Conservation (phyloP, 2,797 vertebrate genomes). For the Epinephelus malabaricus region DNA sequence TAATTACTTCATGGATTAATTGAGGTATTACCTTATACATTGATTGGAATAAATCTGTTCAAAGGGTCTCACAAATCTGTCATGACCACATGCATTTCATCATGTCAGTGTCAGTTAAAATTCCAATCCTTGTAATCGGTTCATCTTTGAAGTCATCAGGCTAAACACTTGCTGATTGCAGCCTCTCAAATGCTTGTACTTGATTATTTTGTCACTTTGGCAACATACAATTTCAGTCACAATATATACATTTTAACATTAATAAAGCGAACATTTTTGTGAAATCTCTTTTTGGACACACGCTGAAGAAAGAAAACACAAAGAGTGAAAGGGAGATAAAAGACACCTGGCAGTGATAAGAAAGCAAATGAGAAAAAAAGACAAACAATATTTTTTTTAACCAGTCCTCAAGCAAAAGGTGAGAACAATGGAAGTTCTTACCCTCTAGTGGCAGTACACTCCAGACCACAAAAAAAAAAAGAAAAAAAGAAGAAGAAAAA, state of each 20-base stretch:
- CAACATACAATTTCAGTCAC: not conserved
- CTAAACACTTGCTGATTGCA: not conserved
- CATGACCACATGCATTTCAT: not conserved
- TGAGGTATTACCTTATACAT: not conserved
- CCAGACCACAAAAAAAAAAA: constrained; percentile 35
- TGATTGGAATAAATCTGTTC: not conserved
- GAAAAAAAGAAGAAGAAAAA: not conserved
- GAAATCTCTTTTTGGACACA: not conserved
- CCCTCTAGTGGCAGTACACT: constrained; percentile 57
- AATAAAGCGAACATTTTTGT: constrained; percentile 11
- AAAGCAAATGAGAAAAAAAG: constrained; percentile 24
- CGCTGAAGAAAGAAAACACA: not conserved
- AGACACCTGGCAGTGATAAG: constrained; percentile 21
- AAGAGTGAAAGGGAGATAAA: constrained; percentile 21
- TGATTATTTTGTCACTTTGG: not conserved
- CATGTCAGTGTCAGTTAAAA: not conserved
- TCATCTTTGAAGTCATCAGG: not conserved
- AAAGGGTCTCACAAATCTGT: too few species aligned
- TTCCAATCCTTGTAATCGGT: not conserved
- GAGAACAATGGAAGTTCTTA: constrained; percentile 69
- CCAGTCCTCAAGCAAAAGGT: constrained; percentile 58
- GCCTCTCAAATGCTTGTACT: not conserved
- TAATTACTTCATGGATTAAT: not conserved
- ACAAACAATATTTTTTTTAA: not conserved
- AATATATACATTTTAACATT: constrained; percentile 3